Percentiles rank a stretch among this genome's conserved stretches.
These are phyloP conservation scores for Lepidurus arcticus DNA, from an alignment of 1,140 invertebrate species.

Conservation along the genomic window DNA sequence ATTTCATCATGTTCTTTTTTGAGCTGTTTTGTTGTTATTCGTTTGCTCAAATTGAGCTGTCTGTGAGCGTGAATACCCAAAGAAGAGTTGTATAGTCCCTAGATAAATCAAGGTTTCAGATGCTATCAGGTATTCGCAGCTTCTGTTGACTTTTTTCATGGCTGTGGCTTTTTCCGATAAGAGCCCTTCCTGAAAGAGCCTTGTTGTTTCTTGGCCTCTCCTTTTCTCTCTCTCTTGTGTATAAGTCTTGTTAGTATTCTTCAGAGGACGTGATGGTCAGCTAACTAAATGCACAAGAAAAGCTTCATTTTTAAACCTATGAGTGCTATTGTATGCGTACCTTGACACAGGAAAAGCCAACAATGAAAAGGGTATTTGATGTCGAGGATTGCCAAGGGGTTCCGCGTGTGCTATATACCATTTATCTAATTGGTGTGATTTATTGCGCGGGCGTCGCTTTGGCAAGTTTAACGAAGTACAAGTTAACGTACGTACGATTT, in stretches of 20 bases:
- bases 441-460: too few relatives aligned
- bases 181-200: too few relatives aligned
- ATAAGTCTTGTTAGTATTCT: neutral
- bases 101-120: conserved; percentile 6
- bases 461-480: neutral
- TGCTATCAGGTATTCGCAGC: neutral
- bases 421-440: too few relatives aligned
- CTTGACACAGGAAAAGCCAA: too few relatives aligned
- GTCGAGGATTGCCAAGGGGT: too few relatives aligned
- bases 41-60: conserved; percentile 8
- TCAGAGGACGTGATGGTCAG: neutral
- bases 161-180: neutral
- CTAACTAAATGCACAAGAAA: too few relatives aligned
- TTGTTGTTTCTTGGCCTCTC: neutral
- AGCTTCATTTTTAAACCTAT: too few relatives aligned
- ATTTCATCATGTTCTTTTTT: neutral
- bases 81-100: neutral
- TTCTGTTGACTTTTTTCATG: neutral
- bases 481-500: neutral
- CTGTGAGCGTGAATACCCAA: neutral
- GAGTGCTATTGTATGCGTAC: too few relatives aligned
- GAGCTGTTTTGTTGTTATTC: neutral
- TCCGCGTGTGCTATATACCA: too few relatives aligned
- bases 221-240: neutral
- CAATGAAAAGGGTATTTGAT: too few relatives aligned